Evolutionary conservation across 2,888 invertebrate genomes (phyloP).

Genomic region (Achlya flavicornis): DNA sequence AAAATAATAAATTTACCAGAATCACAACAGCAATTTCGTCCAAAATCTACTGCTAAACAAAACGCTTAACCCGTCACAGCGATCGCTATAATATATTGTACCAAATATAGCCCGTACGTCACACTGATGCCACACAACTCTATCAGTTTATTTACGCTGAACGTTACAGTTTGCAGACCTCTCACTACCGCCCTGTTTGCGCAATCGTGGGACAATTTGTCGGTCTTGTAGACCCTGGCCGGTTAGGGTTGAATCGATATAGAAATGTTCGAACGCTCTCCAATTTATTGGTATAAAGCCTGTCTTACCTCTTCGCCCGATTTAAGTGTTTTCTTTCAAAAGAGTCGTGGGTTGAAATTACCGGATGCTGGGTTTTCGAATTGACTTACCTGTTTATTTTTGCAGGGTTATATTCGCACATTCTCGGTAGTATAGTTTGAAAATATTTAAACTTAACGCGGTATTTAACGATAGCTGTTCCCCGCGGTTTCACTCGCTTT

Average conservation of each 20-base stretch:
- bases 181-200: slow-evolving; percentile 9
- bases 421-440: not conserved
- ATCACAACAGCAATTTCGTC: not conserved
- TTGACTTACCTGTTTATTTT: not conserved
- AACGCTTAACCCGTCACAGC: slow-evolving; percentile 4
- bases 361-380: not conserved
- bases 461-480: no score
- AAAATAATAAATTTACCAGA: slow-evolving; percentile 5
- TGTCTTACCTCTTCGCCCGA: not conserved
- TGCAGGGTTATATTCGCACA: not conserved
- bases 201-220: slow-evolving; percentile 10
- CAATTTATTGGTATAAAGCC: slow-evolving; percentile 7
- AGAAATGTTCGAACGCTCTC: slow-evolving; percentile 10
- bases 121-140: not conserved
- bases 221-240: slow-evolving; percentile 9
- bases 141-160: slow-evolving; percentile 7
- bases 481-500: no score
- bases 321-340: not conserved
- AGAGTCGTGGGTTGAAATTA: not conserved
- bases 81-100: not conserved
- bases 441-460: no score
- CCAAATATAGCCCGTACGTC: not conserved
- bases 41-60: not conserved
- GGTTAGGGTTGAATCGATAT: slow-evolving; percentile 8
- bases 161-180: slow-evolving; percentile 9